Evolutionary conservation across 1,140 invertebrate genomes (phyloP), one percentile per base, ranked within the genome.

Genomic region (Micrasema minimum): DNA sequence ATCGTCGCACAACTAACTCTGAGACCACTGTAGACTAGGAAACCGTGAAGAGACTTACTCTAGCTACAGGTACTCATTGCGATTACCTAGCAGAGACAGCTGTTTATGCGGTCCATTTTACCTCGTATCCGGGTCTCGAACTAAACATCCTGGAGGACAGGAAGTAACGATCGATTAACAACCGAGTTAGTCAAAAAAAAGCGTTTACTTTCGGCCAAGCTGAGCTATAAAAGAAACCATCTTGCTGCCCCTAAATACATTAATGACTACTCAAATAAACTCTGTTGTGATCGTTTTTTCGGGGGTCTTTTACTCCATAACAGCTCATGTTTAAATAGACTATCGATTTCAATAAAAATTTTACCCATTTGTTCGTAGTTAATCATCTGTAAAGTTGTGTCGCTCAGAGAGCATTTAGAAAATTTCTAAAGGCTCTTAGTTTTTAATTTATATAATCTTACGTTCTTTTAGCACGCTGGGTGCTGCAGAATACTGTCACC

Each of bases 101-200:
- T 64, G 43, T 45, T 64, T 64, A 64, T 22, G 2, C n/a, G 43
- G 59, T 46, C 22, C n/a, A 20, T 22, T 46, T 16, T 12, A 23
- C 38, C 41, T 38, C n/a, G n/a, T 64, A 18, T 20, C 43, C 59
- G 10, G 18, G 38, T 2, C 11, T 48, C 10, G 43, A 45, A 45
- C 18, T 10, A 45, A 48, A 64, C 59, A 64, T 64, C 59, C 59
- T 31, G 59, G 22, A 64, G 45, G 26, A 41, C 59, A 64, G 59
- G 59, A 64, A 45, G 45, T 46, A 59, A 46, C 59, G 41, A 45
- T 31, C 59, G 22, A 64, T 64, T 64, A 64, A 64, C 59, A 41
- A 46, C 59, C 43, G 43, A 31, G 35, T 16, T 64, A n/a, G 37
- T 59, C 41, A 16, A 64, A 64, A 62, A 64, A 46, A 37, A 16